Base-by-base conservation (phyloP, 2,888 invertebrate species). In the Drosophila algonquin region DNA sequence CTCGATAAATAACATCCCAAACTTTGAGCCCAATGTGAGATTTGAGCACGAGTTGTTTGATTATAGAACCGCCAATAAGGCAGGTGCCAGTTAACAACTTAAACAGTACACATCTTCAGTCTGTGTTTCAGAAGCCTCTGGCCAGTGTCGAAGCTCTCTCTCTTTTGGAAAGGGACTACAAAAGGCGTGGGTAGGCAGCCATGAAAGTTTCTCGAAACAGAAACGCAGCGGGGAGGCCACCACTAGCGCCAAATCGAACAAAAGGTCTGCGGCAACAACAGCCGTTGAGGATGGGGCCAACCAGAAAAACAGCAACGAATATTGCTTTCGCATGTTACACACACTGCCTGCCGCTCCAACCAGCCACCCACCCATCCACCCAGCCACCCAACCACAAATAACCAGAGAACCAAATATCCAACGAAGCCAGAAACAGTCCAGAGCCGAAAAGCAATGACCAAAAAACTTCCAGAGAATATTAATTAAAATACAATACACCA, bases 401-500 rank as follows among this genome's bases (percentile, higher is more conserved):
- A 7, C 40, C 40, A n/a, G n/a, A n/a, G 40, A 40, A n/a, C n/a
- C 40, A 44, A 53, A 35, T 35, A 35, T 14, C 35, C 35, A 35
- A 12, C 35, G 12, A 14, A 53, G 54, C 65, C 65, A 48, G 53
- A 18, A 30, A 32, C 60, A 60, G 60, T 45, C 45, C 46, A 7
- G 14, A 40, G n/a, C n/a, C 12, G 32, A 48, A 46, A 3, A 8
- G 24, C 24, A 30, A 46, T 27, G 5, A 14, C 46, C 21, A 21
- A 44, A 56, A 48, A 53, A 56, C 75, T 88, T 79, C 83, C 79
- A 77, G 86, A 86, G 83, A 85, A 82, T 85, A 88, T 85, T 87
- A 87, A 85, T 87, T 85, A 86, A 85, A 87, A 85, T 86, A 85
- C 88, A 85, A 87, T 88, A 87, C 87, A 87, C 85, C 82, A 30